Conservation (phyloP, 2,888 invertebrate species). For the Leptarthrus brevirostris region DNA sequence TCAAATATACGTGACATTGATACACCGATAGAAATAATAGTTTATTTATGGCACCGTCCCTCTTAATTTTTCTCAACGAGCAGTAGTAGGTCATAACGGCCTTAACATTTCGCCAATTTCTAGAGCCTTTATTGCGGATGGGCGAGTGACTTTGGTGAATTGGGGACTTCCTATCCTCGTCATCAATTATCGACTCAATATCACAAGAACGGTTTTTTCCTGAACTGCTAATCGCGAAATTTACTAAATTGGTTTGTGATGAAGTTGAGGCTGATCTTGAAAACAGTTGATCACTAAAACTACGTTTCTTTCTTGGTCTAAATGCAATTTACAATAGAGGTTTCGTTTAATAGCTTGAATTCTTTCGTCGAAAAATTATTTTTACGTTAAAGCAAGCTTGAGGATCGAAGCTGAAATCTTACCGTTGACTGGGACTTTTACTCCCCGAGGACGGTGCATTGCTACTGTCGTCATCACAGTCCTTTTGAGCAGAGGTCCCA, state of each 20-base stretch:
- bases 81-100: slow-evolving; percentile 92
- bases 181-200: slow-evolving; percentile 41
- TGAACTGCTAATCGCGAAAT: slow-evolving; percentile 55
- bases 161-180: slow-evolving; percentile 51
- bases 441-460: slow-evolving; percentile 77
- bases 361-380: slow-evolving; percentile 2
- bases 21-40: slow-evolving; percentile 43
- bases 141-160: slow-evolving; percentile 54
- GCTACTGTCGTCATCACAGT: slow-evolving; percentile 79
- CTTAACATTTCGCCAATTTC: slow-evolving; percentile 88
- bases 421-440: slow-evolving; percentile 80
- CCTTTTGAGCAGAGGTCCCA: slow-evolving; percentile 72
- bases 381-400: slow-evolving; percentile 51
- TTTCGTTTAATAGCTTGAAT: slow-evolving; percentile 15
- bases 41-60: slow-evolving; percentile 70
- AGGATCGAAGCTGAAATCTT: slow-evolving; percentile 48
- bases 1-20: slow-evolving; percentile 9
- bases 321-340: slow-evolving; percentile 33
- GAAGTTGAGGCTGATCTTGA: slow-evolving; percentile 51
- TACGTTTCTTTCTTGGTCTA: slow-evolving; percentile 41
- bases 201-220: slow-evolving; percentile 51
- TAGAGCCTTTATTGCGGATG: slow-evolving; percentile 63
- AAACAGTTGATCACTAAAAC: slow-evolving; percentile 53
- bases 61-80: slow-evolving; percentile 90
- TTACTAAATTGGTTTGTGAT: slow-evolving; percentile 41